phyloP scores from a whole-genome alignment of 2,888 invertebrate genomes.

The Cephus sareptanus region DNA sequence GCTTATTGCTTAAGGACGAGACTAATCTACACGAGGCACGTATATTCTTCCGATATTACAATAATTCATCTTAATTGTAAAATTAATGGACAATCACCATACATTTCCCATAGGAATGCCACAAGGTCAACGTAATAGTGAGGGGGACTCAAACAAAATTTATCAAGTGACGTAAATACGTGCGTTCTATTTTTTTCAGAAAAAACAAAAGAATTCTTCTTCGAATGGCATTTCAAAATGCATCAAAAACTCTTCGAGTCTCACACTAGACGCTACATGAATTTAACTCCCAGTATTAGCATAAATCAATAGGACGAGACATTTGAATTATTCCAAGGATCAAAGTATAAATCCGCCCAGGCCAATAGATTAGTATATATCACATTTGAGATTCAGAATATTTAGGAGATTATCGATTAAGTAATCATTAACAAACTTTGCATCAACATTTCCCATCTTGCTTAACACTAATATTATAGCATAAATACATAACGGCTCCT shows the following conservation, averaged over 20 bases:
- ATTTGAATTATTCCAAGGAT: not conserved
- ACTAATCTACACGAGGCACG: not conserved
- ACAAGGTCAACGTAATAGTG: not conserved
- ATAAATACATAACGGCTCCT: not conserved
- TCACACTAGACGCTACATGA: not conserved
- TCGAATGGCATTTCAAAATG: not conserved
- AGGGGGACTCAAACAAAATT: not conserved
- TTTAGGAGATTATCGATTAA: not conserved
- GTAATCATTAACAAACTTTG: not conserved
- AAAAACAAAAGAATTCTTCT: too few species aligned
- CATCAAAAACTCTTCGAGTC: not conserved
- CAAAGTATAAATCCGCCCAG: not conserved
- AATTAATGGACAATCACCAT: not conserved
- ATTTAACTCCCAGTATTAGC: not conserved
- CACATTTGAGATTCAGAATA: not conserved
- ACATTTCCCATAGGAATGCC: not conserved
- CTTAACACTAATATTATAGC: not conserved
- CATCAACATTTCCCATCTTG: not conserved
- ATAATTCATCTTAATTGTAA: not conserved
- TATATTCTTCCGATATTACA: not conserved
- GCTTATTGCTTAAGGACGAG: not conserved
- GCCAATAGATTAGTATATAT: not conserved
- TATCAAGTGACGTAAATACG: not conserved
- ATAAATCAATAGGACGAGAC: not conserved
- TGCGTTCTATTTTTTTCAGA: too few species aligned